phyloP scores from a whole-genome alignment of 2,888 invertebrate genomes.

The Sepiola atlantica region DNA sequence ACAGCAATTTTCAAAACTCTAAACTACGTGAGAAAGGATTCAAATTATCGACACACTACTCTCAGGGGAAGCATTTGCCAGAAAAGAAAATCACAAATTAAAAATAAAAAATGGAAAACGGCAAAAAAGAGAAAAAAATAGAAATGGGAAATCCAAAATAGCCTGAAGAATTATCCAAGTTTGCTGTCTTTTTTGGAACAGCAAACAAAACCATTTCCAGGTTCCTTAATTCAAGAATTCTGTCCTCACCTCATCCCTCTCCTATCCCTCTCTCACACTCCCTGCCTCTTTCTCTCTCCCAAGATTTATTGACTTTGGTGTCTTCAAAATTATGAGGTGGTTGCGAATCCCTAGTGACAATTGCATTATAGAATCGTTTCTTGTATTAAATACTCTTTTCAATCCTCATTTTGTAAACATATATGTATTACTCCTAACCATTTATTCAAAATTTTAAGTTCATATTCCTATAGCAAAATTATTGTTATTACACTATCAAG shows the following conservation, averaged over 20 bases:
- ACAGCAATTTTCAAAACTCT: background rate
- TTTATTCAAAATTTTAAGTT: no score
- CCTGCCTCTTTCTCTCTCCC: no score
- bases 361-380: background rate
- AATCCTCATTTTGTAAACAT: no score
- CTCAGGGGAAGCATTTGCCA: background rate
- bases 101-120: background rate
- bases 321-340: background rate
- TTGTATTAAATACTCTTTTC: no score
- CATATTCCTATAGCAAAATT: no score
- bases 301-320: background rate
- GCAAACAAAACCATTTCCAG: background rate
- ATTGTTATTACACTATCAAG: no score
- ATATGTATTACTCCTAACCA: no score
- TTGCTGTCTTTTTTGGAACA: background rate
- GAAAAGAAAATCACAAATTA: background rate
- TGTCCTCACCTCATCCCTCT: background rate
- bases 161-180: background rate
- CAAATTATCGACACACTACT: background rate
- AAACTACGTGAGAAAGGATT: background rate
- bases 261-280: no score
- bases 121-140: background rate
- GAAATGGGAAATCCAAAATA: background rate
- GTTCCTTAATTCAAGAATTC: background rate
- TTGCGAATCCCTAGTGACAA: background rate